These are phyloP conservation scores for Sipha maydis DNA, from an alignment of 2,888 invertebrate species.

Conservation along the genomic window DNA sequence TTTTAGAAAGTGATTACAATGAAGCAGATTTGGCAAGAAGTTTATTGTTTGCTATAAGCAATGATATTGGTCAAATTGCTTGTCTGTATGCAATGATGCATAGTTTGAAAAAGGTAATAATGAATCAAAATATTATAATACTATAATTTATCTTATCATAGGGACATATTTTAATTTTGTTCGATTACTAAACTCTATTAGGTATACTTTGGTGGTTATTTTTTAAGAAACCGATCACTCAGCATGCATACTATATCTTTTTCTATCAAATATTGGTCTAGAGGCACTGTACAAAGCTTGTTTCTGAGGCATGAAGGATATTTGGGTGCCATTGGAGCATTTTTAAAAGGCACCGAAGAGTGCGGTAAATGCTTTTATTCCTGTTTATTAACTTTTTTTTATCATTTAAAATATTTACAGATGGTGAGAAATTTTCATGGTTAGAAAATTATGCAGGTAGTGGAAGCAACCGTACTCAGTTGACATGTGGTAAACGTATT, in stretches of 20 bases:
- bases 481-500: conserved; percentile 65
- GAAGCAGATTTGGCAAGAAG: conserved; percentile 75
- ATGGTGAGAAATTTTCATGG: conserved; percentile 73
- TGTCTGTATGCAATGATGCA: conserved; percentile 76
- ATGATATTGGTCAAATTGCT: conserved; percentile 79
- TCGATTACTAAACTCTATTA: conserved; percentile 64
- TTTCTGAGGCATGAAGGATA: conserved; percentile 79
- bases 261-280: conserved; percentile 77
- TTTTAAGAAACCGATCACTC: conserved; percentile 76
- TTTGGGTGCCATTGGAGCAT: conserved; percentile 77
- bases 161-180: neutral
- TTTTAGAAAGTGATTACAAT: conserved; percentile 67
- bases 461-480: conserved; percentile 64
- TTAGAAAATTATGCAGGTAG: conserved; percentile 77
- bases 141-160: neutral
- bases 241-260: conserved; percentile 77
- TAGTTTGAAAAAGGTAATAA: conserved; percentile 69
- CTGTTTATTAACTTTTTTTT: neutral
- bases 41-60: conserved; percentile 75
- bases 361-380: conserved; percentile 67
- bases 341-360: conserved; percentile 74
- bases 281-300: conserved; percentile 74
- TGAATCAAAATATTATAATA: neutral
- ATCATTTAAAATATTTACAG: conserved; percentile 65
- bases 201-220: conserved; percentile 78